Evolutionary conservation across 1,140 invertebrate species (phyloP), one percentile per base, ranked within the genome.

Genomic region (Zophobas atratus): DNA sequence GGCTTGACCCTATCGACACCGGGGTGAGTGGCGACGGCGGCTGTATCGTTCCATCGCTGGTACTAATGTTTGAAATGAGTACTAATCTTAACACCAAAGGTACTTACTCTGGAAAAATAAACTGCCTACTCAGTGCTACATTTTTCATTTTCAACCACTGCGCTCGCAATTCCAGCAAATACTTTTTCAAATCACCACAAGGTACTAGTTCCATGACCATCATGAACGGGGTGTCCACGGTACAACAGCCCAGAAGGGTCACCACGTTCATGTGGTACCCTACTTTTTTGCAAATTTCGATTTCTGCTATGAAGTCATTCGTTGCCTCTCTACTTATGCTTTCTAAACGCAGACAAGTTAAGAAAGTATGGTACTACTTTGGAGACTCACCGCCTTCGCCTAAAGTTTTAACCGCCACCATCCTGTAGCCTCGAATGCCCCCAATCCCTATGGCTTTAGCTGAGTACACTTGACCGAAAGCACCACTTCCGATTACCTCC

Each of bases 171-270:
- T 80, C 80, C 1, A 81, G 34, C 5, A 86, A 78, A 75, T 86
- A 85, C 2, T 80, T 70, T 63, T 95, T 91, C 53, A 97, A 87
- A 86, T 95, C 94, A 1, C 95, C 95, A 72, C 92, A 91, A 0
- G 93, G 91, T 20, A 95, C 91, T 82, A 93, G 95, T 83, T 97
- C 95, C 86, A 97, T 90, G 0, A 97, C 88, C 63, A 96, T 91
- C 43, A 92, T 91, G 82, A 89, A 90, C 6, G 91, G 94, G 77
- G 90, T 87, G 51, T 88, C 85, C n/a, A 88, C 86, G 0, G 94
- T 95, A 81, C 94, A 96, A 82, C 93, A 96, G 0, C 92, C 95
- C 1, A 96, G 84, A 56, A 97, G 88, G 55, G 89, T 89, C 1
- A 97, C 94, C 35, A 97, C 90, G 85, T 97, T 93, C 6, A 90